A percentile compares a stretch with the other conserved stretches of the same genome.
These are phyloP conservation scores for Triops longicaudatus DNA, from an alignment of 1,140 invertebrate genomes.

Conservation along the genomic window DNA sequence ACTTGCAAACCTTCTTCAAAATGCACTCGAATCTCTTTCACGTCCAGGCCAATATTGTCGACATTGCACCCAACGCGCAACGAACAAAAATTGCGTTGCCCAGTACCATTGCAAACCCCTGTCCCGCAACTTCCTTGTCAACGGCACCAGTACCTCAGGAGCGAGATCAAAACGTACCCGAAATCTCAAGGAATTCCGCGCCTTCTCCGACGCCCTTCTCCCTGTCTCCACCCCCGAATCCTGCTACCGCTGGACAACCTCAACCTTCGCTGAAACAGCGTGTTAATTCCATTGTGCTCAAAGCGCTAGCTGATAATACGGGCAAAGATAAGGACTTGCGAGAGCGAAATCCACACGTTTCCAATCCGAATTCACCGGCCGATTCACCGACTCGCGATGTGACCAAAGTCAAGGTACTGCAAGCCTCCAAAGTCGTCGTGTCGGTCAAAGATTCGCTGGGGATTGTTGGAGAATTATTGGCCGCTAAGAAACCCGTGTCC, in stretches of 20 bases:
- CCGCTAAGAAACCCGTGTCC: conserved; percentile 49
- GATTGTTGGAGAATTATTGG: conserved; percentile 67
- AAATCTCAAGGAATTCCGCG: conserved; percentile 30
- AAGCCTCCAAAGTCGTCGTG: conserved; percentile 65
- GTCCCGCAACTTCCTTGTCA: too few species aligned
- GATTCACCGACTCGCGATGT: conserved; percentile 27
- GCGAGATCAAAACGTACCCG: conserved; percentile 36
- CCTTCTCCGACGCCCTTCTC: conserved; percentile 35
- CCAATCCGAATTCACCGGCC: neutral
- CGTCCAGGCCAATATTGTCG: conserved; percentile 80
- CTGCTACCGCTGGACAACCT: conserved; percentile 20
- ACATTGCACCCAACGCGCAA: conserved; percentile 42
- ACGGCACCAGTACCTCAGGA: conserved; percentile 34
- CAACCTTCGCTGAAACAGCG: conserved; percentile 69
- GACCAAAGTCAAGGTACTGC: conserved; percentile 61
- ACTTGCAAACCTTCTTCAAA: conserved; percentile 76
- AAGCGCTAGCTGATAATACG: conserved; percentile 80
- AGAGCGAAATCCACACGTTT: neutral
- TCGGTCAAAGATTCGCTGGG: conserved; percentile 61
- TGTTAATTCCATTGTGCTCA: conserved; percentile 76
- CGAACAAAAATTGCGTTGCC: conserved; percentile 26
- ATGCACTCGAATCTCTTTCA: conserved; percentile 83
- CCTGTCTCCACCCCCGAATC: conserved; percentile 32
- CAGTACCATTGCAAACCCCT: conserved; percentile 21
- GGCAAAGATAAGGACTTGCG: conserved; percentile 57